Evolutionary conservation across 2,113 vertebrate genomes (phyloP).

Genomic region (Macrotis lagotis): DNA sequence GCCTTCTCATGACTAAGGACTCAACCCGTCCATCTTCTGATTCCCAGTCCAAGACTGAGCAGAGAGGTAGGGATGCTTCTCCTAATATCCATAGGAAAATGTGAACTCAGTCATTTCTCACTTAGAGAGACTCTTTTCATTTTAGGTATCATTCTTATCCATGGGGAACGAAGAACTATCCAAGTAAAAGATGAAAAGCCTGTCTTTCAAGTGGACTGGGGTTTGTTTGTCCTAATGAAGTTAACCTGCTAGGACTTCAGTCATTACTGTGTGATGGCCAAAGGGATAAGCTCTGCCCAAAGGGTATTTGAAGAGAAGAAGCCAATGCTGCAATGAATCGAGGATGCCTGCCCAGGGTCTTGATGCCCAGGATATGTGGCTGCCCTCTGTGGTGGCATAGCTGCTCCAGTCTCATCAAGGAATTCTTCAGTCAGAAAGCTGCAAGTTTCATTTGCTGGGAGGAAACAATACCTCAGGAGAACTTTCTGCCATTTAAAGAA

Average conservation of each 20-base stretch:
- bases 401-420: not conserved
- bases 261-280: slow-evolving; percentile 31
- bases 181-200: slow-evolving; percentile 71
- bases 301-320: not conserved
- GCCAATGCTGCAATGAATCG: not conserved
- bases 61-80: not conserved
- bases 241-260: slow-evolving; percentile 63
- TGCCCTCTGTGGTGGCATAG: not conserved
- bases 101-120: slow-evolving; percentile 37
- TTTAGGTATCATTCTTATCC: slow-evolving; percentile 74
- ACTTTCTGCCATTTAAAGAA: slow-evolving; percentile 41
- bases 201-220: slow-evolving; percentile 45
- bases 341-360: slow-evolving; percentile 4
- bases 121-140: not conserved
- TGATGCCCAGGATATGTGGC: not conserved
- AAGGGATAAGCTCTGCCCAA: slow-evolving; percentile 44
- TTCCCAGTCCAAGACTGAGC: not conserved
- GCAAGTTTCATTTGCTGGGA: slow-evolving; percentile 12
- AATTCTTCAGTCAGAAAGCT: slow-evolving; percentile 46
- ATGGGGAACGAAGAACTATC: slow-evolving; percentile 65
- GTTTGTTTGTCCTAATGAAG: slow-evolving; percentile 56
- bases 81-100: not conserved
- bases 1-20: not conserved
- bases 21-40: not conserved
- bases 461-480: slow-evolving; percentile 4